Base-by-base conservation (phyloP, 2,113 vertebrate species). In the Corythornis vintsioides region DNA sequence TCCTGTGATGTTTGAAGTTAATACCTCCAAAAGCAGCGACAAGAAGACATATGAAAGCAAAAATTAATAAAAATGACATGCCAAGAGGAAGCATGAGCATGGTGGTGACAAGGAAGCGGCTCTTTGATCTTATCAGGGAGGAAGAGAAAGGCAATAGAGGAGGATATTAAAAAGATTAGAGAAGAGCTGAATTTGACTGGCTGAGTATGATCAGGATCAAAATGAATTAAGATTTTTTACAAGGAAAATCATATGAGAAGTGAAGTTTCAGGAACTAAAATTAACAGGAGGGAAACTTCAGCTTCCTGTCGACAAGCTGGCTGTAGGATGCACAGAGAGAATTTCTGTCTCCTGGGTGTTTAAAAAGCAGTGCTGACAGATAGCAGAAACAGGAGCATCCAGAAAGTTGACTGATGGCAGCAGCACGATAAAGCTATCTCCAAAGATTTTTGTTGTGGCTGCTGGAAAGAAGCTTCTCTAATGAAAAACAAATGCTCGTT, bases 101-200 rank as follows among this genome's bases (percentile, higher is more conserved):
- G 67, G n/a, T 18, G 3, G 43, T 35, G 83, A 86, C 50, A 69
- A 72, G 64, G 67, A 40, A 73, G 70, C 69, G n/a, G 45, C 35
- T 83, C 83, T 93, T 84, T 92, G 86, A 84, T 92, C 78, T 50
- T 92, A 89, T 64, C 83, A 59, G 83, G 55, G 59, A 48, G 50
- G 64, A 24, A 55, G 33, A 67, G 73, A 50, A 50, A 72, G 45
- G 86, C 82, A 72, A 57, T 69, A 76, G 89, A 59, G 50, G 50
- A 81, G 83, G 86, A 84, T 89, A 93, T 93, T 93, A 93, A 89
- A 89, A 67, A 92, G 86, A 92, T 69, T 50, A 84, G 94, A 93
- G 73, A 33, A 33, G 64, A 77, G 78, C 82, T 52, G 82, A 45
- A 77, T 92, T 64, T 59, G 70, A 80, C 65, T 87, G 35, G 83